Conservation (phyloP, 2,113 vertebrate species). For the Serilophus lunatus region DNA sequence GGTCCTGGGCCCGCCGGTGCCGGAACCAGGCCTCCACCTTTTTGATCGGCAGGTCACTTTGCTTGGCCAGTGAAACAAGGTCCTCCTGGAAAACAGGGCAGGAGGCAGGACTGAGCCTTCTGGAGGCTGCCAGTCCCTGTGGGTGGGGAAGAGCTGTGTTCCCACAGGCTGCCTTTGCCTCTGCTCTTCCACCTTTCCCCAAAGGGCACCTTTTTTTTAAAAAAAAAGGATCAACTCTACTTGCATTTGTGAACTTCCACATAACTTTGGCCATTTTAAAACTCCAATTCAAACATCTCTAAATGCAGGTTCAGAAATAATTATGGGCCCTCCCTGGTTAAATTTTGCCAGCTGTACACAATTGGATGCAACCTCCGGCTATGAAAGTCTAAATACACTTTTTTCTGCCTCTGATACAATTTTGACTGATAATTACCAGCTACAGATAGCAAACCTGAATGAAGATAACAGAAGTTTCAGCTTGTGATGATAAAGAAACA, state of each 20-base stretch:
- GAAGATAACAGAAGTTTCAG: neutral
- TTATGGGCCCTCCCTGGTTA: neutral
- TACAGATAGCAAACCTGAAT: neutral
- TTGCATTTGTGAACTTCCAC: neutral
- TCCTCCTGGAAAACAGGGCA: neutral
- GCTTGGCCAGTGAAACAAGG: neutral
- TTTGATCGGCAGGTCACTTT: neutral
- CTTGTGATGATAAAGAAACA: neutral
- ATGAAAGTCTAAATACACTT: neutral
- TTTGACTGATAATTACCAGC: neutral
- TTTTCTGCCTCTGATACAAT: neutral
- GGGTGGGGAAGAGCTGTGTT: neutral
- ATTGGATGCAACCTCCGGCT: neutral
- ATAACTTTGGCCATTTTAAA: neutral
- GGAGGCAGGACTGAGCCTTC: neutral
- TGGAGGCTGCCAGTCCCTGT: neutral
- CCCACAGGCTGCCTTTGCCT: neutral
- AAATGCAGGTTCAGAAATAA: neutral
- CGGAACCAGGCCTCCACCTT: neutral
- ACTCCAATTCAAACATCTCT: neutral
- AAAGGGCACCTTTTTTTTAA: neutral
- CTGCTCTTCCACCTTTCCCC: neutral
- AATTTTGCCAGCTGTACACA: neutral
- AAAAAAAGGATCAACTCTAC: neutral
- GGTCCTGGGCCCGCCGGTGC: neutral